Evolutionary conservation across 2,888 invertebrate genomes (phyloP).

Genomic region (Leucophora obtusa): DNA sequence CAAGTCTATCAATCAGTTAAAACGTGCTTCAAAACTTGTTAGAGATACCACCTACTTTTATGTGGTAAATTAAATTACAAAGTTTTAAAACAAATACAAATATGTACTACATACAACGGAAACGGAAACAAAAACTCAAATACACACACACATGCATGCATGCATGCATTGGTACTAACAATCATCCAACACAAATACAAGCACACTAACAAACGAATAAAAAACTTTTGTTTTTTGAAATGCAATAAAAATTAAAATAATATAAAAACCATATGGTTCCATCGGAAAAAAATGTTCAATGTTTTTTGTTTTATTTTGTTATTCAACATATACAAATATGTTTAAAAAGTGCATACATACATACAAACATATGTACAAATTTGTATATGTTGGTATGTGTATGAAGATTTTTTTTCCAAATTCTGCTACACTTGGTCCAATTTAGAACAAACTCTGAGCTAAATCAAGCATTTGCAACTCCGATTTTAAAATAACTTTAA

Average conservation of each 20-base stretch:
- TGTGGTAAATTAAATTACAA: slow-evolving; percentile 65
- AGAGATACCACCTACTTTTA: slow-evolving; percentile 59
- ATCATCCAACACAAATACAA: slow-evolving; percentile 7
- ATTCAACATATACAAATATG: slow-evolving; percentile 32
- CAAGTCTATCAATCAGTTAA: slow-evolving; percentile 64
- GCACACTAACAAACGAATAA: slow-evolving; percentile 22
- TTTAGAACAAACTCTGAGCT: not conserved
- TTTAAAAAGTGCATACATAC: not conserved
- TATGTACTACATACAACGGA: not conserved
- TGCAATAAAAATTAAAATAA: slow-evolving; percentile 65
- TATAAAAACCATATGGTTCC: slow-evolving; percentile 62
- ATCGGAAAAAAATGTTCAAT: slow-evolving; percentile 17
- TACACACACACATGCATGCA: slow-evolving; percentile 5
- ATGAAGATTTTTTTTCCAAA: too few relatives aligned
- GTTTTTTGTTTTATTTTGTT: slow-evolving; percentile 33
- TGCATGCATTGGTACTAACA: not conserved
- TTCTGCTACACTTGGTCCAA: not conserved
- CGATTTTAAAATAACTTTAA: too few relatives aligned
- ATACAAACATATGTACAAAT: not conserved
- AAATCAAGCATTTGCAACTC: too few relatives aligned
- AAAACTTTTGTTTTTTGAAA: slow-evolving; percentile 55
- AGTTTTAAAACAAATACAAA: slow-evolving; percentile 59
- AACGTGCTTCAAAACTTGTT: slow-evolving; percentile 64
- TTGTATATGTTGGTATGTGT: not conserved
- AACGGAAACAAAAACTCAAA: not conserved